These are phyloP conservation scores for Gorsachius goisagi DNA, from an alignment of 2,113 vertebrate genomes.

Conservation along the genomic window DNA sequence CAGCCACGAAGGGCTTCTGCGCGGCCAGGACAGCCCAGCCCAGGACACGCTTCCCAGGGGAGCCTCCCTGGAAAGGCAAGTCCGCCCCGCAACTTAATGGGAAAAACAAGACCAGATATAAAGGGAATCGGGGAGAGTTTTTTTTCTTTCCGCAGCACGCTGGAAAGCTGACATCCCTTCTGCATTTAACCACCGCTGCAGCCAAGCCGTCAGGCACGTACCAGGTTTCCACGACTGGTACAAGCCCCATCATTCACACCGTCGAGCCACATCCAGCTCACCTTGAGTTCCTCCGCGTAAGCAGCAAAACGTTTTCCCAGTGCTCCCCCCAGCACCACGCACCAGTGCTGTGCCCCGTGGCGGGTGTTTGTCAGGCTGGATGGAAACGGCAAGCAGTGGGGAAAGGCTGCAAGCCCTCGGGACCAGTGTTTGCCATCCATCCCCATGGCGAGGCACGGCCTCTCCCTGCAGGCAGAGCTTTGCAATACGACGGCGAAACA, in stretches of 20 bases:
- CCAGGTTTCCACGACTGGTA: neutral
- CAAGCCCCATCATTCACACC: neutral
- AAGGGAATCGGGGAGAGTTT: neutral
- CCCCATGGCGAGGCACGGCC: accelerated
- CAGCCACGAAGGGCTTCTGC: neutral
- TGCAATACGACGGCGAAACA: accelerated
- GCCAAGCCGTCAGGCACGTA: accelerated
- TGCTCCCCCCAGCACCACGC: neutral
- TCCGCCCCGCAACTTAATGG: accelerated
- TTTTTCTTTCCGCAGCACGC: neutral
- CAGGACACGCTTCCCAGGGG: neutral
- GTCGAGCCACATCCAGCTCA: neutral
- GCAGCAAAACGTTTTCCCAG: neutral
- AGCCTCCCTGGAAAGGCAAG: neutral
- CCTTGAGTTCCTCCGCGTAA: accelerated
- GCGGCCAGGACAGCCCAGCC: neutral
- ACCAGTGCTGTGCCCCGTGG: no score
- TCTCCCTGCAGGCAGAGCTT: neutral
- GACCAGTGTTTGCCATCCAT: accelerated
- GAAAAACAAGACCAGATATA: neutral
- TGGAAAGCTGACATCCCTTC: neutral
- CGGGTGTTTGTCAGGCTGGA: neutral
- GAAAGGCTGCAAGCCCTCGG: neutral
- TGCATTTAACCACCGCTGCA: neutral
- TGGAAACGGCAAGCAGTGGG: accelerated